Conservation (phyloP, 2,888 invertebrate species). For the Leptinotarsa juncta region DNA sequence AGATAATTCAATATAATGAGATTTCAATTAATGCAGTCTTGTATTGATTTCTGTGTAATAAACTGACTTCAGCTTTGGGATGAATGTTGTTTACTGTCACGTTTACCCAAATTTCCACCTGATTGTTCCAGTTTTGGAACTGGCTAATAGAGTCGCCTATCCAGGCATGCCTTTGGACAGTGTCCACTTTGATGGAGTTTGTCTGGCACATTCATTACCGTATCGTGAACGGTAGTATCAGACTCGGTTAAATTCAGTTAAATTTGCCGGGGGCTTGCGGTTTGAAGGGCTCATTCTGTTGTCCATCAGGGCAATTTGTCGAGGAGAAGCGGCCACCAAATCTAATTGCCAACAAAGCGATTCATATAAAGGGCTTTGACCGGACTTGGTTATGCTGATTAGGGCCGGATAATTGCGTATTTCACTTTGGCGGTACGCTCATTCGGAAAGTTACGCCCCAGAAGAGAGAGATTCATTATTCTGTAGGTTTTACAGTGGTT, state of each 20-base stretch:
- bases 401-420: neutral
- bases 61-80: neutral
- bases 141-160: neutral
- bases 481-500: too few relatives aligned
- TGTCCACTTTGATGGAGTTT: slow-evolving; percentile 5
- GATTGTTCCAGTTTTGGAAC: neutral
- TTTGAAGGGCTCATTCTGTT: slow-evolving; percentile 18
- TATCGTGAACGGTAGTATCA: neutral
- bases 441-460: too few relatives aligned
- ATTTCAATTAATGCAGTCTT: too few relatives aligned
- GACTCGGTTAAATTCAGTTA: slow-evolving; percentile 7
- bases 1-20: too few relatives aligned
- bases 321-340: slow-evolving; percentile 2
- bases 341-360: slow-evolving; percentile 17
- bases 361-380: slow-evolving; percentile 24
- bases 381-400: slow-evolving; percentile 22
- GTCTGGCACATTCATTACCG: neutral
- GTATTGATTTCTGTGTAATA: too few relatives aligned
- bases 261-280: slow-evolving; percentile 12
- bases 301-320: slow-evolving; percentile 23
- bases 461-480: too few relatives aligned
- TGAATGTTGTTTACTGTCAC: neutral
- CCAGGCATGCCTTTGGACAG: neutral
- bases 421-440: neutral
- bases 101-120: neutral